Base-by-base conservation (phyloP, 2,888 invertebrate species). In the Stegana nigrithorax region DNA sequence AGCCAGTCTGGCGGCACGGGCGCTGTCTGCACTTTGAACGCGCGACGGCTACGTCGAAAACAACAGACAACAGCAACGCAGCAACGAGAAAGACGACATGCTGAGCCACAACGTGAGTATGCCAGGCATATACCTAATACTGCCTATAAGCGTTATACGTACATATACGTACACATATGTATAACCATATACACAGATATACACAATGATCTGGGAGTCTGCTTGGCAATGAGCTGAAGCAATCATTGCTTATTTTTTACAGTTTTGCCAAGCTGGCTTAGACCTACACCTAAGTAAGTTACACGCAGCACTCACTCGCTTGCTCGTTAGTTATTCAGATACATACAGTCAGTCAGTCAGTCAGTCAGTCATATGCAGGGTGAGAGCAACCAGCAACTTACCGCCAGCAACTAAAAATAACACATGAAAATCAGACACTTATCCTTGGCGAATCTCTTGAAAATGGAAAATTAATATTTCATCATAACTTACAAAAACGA, bases 391-490 rank as follows among this genome's bases (percentile, higher is more conserved):
- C n/a, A n/a, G n/a, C n/a, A n/a, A n/a, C n/a, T n/a, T n/a, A n/a
- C n/a, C 39, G 39, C 39, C 39, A 14, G 14, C 39, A 8, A n/a
- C 64, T 69, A 67, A 64, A 69, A 67, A 68, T 61, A 68, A 50
- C 57, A 56, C 45, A 61, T 56, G 57, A 63, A 60, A 62, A 62
- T 63, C 60, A 47, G 57, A 26, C 50, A 36, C 62, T 67, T 72
- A 68, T 73, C 76, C 81, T 72, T 79, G 72, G 64, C n/a, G 56
- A 55, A 55, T 59, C 56, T 62, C 66, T 61, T 64, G n/a, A 45
- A 64, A 70, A 73, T 77, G 71, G 65, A 67, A 70, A 68, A 77
- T 71, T 60, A 71, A 69, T 67, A 71, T 69, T 69, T 73, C 56
- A 64, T 62, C 57, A 69, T 72, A 69, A n/a, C n/a, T n/a, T 65